phyloP scores from a whole-genome alignment of 2,888 invertebrate genomes.

The Philhelius pedissequus region DNA sequence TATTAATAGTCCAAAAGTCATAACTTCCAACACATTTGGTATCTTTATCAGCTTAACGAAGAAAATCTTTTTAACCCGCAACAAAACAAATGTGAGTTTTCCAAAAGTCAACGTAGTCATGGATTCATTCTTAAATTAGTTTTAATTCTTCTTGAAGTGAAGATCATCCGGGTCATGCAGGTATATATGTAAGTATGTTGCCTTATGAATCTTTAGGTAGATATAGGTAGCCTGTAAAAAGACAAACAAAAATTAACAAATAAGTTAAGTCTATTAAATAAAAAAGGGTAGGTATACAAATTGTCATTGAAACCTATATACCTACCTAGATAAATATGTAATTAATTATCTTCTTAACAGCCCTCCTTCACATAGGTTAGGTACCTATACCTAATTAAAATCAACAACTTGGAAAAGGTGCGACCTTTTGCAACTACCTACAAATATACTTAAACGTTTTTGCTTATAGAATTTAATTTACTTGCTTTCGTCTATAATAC shows the following conservation, averaged over 20 bases:
- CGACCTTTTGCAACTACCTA: neutral
- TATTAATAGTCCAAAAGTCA: slow-evolving; percentile 26
- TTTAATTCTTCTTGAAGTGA: slow-evolving; percentile 25
- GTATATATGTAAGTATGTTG: no score
- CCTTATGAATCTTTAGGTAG: no score
- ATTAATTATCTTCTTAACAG: slow-evolving; percentile 65
- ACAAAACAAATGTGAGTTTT: slow-evolving; percentile 40
- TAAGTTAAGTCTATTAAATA: no score
- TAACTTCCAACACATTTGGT: slow-evolving; percentile 25
- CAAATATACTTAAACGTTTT: neutral
- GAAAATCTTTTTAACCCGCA: slow-evolving; percentile 11
- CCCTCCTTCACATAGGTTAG: slow-evolving; percentile 61
- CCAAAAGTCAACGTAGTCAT: slow-evolving; percentile 58
- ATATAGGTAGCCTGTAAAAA: neutral
- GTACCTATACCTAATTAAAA: no score
- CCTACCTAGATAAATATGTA: slow-evolving; percentile 44
- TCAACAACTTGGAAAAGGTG: neutral
- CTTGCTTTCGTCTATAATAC: no score
- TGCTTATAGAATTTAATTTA: neutral
- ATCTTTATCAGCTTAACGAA: slow-evolving; percentile 27
- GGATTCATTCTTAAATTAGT: slow-evolving; percentile 5
- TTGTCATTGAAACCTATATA: no score
- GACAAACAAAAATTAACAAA: no score
- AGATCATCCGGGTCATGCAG: neutral
- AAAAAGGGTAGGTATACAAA: neutral